phyloP scores from a whole-genome alignment of 2,113 vertebrate genomes.

The Bambusicola thoracicus region DNA sequence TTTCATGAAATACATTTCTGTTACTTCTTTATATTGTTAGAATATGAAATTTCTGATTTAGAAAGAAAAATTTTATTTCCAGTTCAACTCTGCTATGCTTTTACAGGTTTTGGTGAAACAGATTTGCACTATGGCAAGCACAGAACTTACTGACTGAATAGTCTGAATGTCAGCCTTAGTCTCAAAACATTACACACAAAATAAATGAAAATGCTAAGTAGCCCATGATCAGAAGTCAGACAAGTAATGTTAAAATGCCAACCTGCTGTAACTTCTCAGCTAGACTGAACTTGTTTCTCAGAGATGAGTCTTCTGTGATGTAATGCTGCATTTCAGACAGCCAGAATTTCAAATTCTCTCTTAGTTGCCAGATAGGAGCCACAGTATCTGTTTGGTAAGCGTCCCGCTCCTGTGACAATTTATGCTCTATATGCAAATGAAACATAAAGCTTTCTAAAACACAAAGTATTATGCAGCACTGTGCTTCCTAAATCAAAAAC shows the following conservation, averaged over 20 bases:
- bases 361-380: conserved; percentile 83
- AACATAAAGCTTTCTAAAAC: conserved; percentile 66
- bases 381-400: conserved; percentile 77
- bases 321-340: conserved; percentile 64
- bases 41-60: not conserved
- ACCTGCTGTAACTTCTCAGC: conserved; percentile 84
- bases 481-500: not conserved
- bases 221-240: not conserved
- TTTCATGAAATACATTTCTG: not conserved
- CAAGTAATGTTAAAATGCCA: conserved; percentile 39
- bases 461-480: not conserved
- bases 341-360: conserved; percentile 80
- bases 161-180: not conserved
- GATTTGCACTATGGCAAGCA: not conserved
- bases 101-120: not conserved
- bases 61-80: not conserved
- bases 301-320: conserved; percentile 5
- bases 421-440: conserved; percentile 73
- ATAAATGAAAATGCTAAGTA: not conserved
- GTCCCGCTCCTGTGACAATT: conserved; percentile 78
- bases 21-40: not conserved
- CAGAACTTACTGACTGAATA: not conserved
- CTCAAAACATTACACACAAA: not conserved
- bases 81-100: not conserved
- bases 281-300: conserved; percentile 53